Evolutionary conservation across 2,888 invertebrate species (phyloP).

Genomic region (Plebejus melissa): DNA sequence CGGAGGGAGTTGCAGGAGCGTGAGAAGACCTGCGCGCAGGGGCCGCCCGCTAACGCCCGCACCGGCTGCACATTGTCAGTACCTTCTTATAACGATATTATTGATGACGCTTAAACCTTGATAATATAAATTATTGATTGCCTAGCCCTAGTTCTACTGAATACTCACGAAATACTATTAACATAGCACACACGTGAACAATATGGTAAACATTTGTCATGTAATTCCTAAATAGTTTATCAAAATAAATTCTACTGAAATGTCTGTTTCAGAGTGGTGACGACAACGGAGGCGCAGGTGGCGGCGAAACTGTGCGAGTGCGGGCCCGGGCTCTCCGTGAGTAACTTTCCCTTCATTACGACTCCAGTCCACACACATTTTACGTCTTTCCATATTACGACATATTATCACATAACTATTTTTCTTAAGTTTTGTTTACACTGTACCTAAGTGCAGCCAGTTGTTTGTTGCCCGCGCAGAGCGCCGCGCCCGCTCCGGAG

Average conservation of each 20-base stretch:
- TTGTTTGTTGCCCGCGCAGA: conserved; percentile 43
- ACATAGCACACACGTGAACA: too few species aligned
- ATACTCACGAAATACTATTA: too few species aligned
- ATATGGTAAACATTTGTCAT: too few species aligned
- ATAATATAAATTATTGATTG: too few species aligned
- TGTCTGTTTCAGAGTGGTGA: neutral
- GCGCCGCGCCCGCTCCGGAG: conserved; percentile 58
- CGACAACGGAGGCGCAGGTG: conserved; percentile 35
- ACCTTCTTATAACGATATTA: neutral
- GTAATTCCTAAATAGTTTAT: too few species aligned
- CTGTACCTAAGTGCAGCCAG: neutral
- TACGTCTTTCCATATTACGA: neutral
- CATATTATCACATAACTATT: neutral
- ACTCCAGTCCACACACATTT: conserved; percentile 56
- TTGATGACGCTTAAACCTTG: too few species aligned
- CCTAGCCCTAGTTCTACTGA: too few species aligned
- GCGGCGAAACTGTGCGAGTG: conserved; percentile 53
- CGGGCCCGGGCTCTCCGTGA: conserved; percentile 48
- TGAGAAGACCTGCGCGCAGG: neutral
- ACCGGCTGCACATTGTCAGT: neutral
- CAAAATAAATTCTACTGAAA: too few species aligned
- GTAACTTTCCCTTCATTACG: neutral
- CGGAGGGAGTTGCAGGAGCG: neutral
- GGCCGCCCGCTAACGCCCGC: neutral
- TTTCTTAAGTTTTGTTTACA: neutral